phyloP scores from a whole-genome alignment of 2,888 invertebrate genomes.

The Pherbina coryleti region DNA sequence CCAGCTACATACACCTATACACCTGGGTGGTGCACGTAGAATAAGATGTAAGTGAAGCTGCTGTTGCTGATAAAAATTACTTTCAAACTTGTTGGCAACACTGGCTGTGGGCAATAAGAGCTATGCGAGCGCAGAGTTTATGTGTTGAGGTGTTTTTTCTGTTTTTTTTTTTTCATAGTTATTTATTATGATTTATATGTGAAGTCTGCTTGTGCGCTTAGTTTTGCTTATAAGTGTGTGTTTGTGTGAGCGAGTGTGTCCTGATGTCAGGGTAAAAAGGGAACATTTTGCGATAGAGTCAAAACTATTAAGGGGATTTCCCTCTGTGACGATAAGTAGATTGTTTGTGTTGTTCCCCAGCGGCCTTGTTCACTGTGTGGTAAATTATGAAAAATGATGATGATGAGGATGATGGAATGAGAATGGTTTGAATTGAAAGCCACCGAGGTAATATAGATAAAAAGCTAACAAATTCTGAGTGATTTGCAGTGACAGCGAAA shows the following conservation, averaged over 20 bases:
- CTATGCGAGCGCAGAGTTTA: slow-evolving; percentile 50
- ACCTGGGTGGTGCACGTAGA: slow-evolving; percentile 6
- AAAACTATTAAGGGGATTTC: slow-evolving; percentile 27
- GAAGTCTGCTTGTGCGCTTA: slow-evolving; percentile 19
- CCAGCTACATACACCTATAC: neutral
- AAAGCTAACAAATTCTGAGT: slow-evolving; percentile 11
- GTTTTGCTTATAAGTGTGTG: neutral
- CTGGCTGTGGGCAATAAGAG: slow-evolving; percentile 25
- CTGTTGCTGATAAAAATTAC: slow-evolving; percentile 48
- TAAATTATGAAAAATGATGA: slow-evolving; percentile 30
- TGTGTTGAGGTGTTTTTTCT: slow-evolving; percentile 58
- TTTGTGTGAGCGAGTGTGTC: slow-evolving; percentile 7
- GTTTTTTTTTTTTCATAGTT: slow-evolving; percentile 53
- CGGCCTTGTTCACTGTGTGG: neutral
- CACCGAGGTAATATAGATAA: neutral
- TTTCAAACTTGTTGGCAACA: slow-evolving; percentile 50
- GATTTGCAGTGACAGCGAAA: neutral
- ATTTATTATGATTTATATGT: slow-evolving; percentile 66
- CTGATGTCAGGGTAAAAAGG: neutral
- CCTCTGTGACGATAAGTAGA: slow-evolving; percentile 29
- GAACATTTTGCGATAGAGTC: neutral
- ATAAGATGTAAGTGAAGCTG: slow-evolving; percentile 29
- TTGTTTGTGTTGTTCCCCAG: slow-evolving; percentile 1
- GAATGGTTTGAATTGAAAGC: slow-evolving; percentile 10
- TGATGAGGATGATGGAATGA: slow-evolving; percentile 14